These are phyloP conservation scores for Eucidaris tribuloides DNA, from an alignment of 35 echinoderm and acorn worm genomes.

Conservation along the genomic window DNA sequence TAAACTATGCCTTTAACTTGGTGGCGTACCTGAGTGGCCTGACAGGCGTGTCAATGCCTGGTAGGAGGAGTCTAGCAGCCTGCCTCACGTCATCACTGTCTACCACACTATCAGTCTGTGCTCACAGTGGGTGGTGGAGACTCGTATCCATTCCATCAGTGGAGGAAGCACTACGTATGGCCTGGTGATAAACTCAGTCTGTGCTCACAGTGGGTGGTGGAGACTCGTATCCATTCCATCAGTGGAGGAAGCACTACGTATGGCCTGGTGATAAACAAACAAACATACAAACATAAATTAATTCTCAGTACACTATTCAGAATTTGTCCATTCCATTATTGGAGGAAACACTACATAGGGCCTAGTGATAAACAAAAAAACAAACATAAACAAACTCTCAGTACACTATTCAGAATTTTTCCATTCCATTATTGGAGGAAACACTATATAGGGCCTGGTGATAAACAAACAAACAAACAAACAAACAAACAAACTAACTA, in stretches of 20 bases:
- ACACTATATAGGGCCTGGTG: constrained; percentile 69
- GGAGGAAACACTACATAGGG: constrained; percentile 85
- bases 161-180: constrained; percentile 86
- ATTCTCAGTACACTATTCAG: too few species aligned
- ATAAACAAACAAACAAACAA: too few species aligned
- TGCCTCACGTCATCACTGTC: constrained; percentile 86
- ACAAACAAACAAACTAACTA: too few species aligned
- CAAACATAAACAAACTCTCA: too few species aligned
- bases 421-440: constrained; percentile 93
- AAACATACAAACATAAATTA: too few species aligned
- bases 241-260: constrained; percentile 86
- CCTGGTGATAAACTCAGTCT: constrained; percentile 56
- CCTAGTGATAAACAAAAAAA: constrained; percentile 36
- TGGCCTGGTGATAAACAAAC: constrained; percentile 47
- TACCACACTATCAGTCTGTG: constrained; percentile 62
- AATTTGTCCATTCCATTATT: constrained; percentile 89
- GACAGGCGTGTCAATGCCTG: constrained; percentile 80
- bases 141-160: constrained; percentile 89
- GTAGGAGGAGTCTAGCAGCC: constrained; percentile 79
- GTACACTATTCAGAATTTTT: too few species aligned
- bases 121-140: constrained; percentile 71
- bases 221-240: constrained; percentile 86
- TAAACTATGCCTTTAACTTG: too few species aligned
- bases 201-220: constrained; percentile 76
- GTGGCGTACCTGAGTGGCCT: constrained; percentile 81